Percentiles rank a stretch among this genome's conserved stretches.
Evolutionary conservation across 2,888 invertebrate species (phyloP).

Genomic region (Diabrotica balteata): DNA sequence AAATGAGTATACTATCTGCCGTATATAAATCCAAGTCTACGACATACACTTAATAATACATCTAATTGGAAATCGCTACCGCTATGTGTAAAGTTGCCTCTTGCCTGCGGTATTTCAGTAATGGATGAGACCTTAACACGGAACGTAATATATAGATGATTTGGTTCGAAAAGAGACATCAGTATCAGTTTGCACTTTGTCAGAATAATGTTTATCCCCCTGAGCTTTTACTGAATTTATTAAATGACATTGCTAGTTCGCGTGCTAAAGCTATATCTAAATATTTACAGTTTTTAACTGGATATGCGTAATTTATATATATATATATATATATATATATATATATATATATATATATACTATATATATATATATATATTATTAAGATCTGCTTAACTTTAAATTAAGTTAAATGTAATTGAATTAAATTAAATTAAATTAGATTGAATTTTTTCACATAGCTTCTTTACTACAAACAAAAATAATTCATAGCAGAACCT

Average conservation of each 20-base stretch:
- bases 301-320: too few relatives aligned
- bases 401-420: too few relatives aligned
- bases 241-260: background rate
- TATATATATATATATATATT: too few relatives aligned
- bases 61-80: conserved; percentile 53
- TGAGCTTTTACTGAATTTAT: background rate
- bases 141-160: conserved; percentile 24
- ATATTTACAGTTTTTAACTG: too few relatives aligned
- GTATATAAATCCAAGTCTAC: conserved; percentile 43
- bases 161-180: conserved; percentile 20
- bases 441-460: too few relatives aligned
- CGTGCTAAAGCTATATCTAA: background rate
- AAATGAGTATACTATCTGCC: conserved; percentile 36
- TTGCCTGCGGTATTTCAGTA: conserved; percentile 32
- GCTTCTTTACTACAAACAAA: too few relatives aligned
- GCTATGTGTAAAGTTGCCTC: conserved; percentile 39
- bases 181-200: conserved; percentile 22
- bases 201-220: background rate
- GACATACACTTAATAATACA: conserved; percentile 50
- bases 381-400: too few relatives aligned
- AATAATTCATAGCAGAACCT: too few relatives aligned
- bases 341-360: too few relatives aligned
- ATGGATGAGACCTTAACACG: conserved; percentile 33
- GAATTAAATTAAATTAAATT: too few relatives aligned
- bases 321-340: too few relatives aligned